Conservation (phyloP, 1,140 invertebrate species). For the Andrena cerasifolii region DNA sequence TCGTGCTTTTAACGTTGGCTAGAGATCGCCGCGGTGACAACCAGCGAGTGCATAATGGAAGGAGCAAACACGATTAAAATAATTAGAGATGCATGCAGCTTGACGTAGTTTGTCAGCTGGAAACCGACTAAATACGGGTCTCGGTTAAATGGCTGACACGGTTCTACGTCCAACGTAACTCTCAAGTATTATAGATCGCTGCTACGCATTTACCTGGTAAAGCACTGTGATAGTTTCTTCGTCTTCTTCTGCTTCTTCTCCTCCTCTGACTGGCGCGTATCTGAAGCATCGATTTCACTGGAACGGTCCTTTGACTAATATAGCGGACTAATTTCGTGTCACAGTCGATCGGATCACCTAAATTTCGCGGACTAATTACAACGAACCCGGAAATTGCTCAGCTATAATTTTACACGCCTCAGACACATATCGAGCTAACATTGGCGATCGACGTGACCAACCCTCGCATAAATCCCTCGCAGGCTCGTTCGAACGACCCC, state of each 20-base stretch:
- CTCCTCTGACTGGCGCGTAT: background rate
- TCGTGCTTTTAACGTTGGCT: conserved; percentile 10
- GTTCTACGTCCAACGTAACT: background rate
- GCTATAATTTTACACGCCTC: background rate
- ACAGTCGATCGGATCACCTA: background rate
- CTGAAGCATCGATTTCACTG: background rate
- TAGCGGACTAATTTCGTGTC: background rate
- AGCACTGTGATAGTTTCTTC: too few relatives aligned
- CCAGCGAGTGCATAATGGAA: conserved; percentile 19
- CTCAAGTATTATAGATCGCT: background rate
- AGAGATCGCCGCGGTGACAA: background rate
- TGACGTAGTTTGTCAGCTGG: background rate
- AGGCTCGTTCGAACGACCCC: background rate
- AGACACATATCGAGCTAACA: background rate
- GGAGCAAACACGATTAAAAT: conserved; percentile 42
- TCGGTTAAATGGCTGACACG: conserved; percentile 1
- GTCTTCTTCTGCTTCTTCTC: too few relatives aligned
- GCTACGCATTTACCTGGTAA: background rate
- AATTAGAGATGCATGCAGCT: conserved; percentile 19
- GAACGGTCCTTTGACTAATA: background rate
- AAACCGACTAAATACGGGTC: conserved; percentile 11
- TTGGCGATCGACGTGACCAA: background rate
- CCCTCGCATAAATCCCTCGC: background rate
- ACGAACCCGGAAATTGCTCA: background rate
- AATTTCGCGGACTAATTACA: background rate